Evolutionary conservation across 2,797 vertebrate species (phyloP), one percentile per base, ranked within the genome.

Genomic region (Mareca penelope): DNA sequence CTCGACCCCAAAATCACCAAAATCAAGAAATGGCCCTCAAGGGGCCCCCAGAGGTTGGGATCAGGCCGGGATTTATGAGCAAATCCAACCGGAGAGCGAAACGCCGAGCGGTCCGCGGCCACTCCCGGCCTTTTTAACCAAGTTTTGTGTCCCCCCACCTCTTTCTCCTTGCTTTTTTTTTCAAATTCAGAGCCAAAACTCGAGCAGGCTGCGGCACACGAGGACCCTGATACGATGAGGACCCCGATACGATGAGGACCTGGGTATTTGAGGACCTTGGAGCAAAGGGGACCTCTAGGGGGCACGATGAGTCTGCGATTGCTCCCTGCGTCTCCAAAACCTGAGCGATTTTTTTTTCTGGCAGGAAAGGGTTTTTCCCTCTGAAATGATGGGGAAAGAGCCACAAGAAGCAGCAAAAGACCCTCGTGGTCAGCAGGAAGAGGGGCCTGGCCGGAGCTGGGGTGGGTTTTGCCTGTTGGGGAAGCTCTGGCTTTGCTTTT

Each of bases 241-340:
- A 31, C 71, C 72, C 0, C 12, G 23, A 13, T 24, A 13, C 1
- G 23, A 48, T 14, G 9, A 40, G 60, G 44, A 69, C 56, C 4
- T 31, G 40, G 16, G 4, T 4, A 1, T 24, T 3, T 5, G 18
- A 2, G 11, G 42, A 29, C 44, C n/a, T 29, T 59, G 6, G 3
- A 14, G 3, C 7, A 6, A 4, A 37, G 6, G 10, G 55, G 70
- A 31, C 67, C 97, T 97, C 96, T 88, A 97, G 96, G 93, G 96
- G 96, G 97, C 95, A 89, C 29, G 79, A 71, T 86, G 70, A 60
- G 22, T 53, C 88, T 37, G 22, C 14, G 3, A 31, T 93, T 50
- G 7, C 11, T 9, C 35, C 5, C 2, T 5, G 10, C 15, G 37
- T 35, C 11, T 59, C 23, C 48, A 24, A 48, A 23, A 48, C 23